Base-by-base conservation (phyloP, 2,888 invertebrate species). In the Drosophila testacea region DNA sequence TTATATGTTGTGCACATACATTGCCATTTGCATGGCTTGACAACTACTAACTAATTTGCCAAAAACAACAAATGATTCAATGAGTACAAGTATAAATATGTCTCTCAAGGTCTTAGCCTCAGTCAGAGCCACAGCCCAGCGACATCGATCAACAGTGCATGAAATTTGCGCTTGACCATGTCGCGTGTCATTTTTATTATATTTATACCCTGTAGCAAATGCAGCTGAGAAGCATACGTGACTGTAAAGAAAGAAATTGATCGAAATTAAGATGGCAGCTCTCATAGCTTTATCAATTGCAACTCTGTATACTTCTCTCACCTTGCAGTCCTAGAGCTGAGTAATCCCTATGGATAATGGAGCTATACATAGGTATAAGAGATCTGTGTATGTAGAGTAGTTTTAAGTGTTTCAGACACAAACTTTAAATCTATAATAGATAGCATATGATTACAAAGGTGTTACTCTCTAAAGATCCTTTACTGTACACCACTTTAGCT, bases 141-240 rank as follows among this genome's bases (percentile, higher is more conserved):
- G 56, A 65, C 83, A 73, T 72, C 79, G 72, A 69, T 76, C 83
- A 83, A 59, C 83, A 72, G 71, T 75, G 86, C 83, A 86, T 83
- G 86, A 83, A 83, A 81, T 81, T 71, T 70, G 67, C 62, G 69
- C 77, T 83, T 86, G 84, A 81, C 79, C 84, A 73, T 79, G 79
- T 77, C 66, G 73, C 69, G 67, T 71, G 80, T 71, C 69, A 70
- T 60, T 70, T 77, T 61, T 71, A 56, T 56, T 63, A 63, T 46
- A 65, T 64, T 1, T 28, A 76, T 77, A 76, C 77, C 73, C 73
- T 60, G 57, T 69, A 65, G 1, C 1, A 41, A 22, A 22, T 22
- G n/a, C 11, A 6, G 0, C 4, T 32, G 2, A n/a, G 16, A 2
- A 41, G 51, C 27, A 55, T 36, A 10, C 13, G 2, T 28, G 36